Percentiles rank a stretch among this genome's conserved stretches.
These are phyloP conservation scores for Syngnathus typhle DNA, from an alignment of 2,113 vertebrate species.

Conservation along the genomic window DNA sequence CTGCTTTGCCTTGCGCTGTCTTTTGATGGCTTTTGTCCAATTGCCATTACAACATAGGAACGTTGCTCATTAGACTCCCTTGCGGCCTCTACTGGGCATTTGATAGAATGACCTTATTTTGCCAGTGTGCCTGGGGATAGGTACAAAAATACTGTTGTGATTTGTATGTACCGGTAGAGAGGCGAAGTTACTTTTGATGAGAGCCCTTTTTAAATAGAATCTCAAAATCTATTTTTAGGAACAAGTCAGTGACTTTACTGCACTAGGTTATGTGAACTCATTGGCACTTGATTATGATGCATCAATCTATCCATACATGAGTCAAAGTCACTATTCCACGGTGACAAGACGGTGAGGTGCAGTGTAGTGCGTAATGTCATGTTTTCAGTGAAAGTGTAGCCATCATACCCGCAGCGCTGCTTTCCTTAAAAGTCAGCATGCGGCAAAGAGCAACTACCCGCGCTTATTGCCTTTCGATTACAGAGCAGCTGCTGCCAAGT, in stretches of 20 bases:
- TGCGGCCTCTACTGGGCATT: conserved; percentile 72
- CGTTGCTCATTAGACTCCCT: conserved; percentile 46
- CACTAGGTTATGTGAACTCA: not conserved
- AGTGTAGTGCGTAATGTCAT: conserved; percentile 21
- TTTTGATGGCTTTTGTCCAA: conserved; percentile 20
- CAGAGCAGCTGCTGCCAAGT: conserved; percentile 74
- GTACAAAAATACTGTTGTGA: not conserved
- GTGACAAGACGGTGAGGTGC: conserved; percentile 6
- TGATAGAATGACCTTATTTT: not conserved
- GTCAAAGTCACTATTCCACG: too few species aligned
- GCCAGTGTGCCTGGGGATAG: not conserved
- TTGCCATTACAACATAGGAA: conserved; percentile 37
- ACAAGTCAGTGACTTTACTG: not conserved
- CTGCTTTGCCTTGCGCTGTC: not conserved
- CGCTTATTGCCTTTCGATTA: conserved; percentile 82
- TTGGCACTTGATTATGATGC: not conserved
- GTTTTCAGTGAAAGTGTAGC: conserved; percentile 63
- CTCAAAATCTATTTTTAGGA: not conserved
- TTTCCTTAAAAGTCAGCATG: conserved; percentile 64
- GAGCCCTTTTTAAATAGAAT: not conserved
- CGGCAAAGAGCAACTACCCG: conserved; percentile 67
- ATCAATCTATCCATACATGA: not conserved
- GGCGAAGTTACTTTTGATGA: not conserved
- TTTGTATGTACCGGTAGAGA: not conserved
- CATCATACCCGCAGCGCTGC: conserved; percentile 72